These are phyloP conservation scores for Hetaerina titia DNA, from an alignment of 2,888 invertebrate species.

Conservation along the genomic window DNA sequence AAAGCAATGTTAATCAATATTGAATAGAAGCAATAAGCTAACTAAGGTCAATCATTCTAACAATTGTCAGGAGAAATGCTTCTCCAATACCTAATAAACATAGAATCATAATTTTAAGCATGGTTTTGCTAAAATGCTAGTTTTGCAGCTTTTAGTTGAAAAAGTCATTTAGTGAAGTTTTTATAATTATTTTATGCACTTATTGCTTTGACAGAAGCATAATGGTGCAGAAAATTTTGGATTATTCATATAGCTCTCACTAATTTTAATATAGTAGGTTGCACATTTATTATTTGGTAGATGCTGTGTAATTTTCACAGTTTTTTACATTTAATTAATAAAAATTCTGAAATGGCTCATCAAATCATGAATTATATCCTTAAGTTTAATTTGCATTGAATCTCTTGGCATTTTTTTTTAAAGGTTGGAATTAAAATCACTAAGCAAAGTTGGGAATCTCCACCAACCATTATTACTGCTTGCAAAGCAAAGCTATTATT, in stretches of 20 bases:
- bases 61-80: neutral
- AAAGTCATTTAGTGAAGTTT: neutral
- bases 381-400: neutral
- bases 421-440: neutral
- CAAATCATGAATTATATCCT: neutral
- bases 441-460: neutral
- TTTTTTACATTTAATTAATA: neutral
- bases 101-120: neutral
- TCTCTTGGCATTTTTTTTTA: neutral
- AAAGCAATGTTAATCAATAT: too few relatives aligned
- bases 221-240: neutral
- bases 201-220: neutral
- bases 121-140: neutral
- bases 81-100: neutral
- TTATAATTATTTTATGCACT: constrained; percentile 4
- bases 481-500: neutral
- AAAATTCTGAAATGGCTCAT: neutral
- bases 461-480: constrained; percentile 28
- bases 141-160: neutral
- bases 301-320: neutral
- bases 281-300: neutral
- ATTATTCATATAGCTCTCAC: neutral
- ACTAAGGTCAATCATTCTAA: too few relatives aligned
- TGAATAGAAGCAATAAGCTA: too few relatives aligned
- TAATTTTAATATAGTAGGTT: neutral